Percentiles rank a stretch among this genome's conserved stretches.
These are phyloP conservation scores for Himalopsyche japonica DNA, from an alignment of 2,888 invertebrate genomes.

Conservation along the genomic window DNA sequence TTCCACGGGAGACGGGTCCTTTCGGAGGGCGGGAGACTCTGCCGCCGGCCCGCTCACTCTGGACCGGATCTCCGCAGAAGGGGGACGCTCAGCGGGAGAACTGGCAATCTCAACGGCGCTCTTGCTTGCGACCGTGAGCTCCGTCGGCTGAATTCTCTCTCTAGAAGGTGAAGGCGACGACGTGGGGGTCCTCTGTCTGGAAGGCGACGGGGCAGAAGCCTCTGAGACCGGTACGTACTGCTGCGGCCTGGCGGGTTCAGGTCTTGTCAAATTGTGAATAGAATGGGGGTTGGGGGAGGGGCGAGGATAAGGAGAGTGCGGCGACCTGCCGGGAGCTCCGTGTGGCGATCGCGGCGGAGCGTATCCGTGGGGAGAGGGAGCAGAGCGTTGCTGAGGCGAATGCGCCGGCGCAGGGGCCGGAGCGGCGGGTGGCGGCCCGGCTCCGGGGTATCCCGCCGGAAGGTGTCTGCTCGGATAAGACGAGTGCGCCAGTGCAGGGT, in stretches of 20 bases:
- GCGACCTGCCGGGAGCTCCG: slow-evolving; percentile 39
- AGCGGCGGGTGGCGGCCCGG: slow-evolving; percentile 46
- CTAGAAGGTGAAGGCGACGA: slow-evolving; percentile 24
- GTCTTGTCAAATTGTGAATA: slow-evolving; percentile 40
- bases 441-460: slow-evolving; percentile 44
- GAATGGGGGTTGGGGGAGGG: slow-evolving; percentile 40
- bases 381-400: slow-evolving; percentile 47
- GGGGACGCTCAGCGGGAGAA: not conserved
- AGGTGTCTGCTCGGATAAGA: slow-evolving; percentile 40
- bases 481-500: slow-evolving; percentile 28
- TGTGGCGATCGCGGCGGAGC: slow-evolving; percentile 41
- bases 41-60: not conserved
- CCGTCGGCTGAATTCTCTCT: not conserved
- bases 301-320: slow-evolving; percentile 42
- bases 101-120: not conserved
- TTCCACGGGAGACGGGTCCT: not conserved
- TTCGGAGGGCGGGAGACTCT: not conserved
- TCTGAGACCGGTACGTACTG: slow-evolving; percentile 28
- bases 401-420: slow-evolving; percentile 47
- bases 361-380: slow-evolving; percentile 47
- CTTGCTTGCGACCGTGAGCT: not conserved
- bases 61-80: not conserved
- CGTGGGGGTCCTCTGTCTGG: slow-evolving; percentile 30
- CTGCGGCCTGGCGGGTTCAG: slow-evolving; percentile 40
- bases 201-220: slow-evolving; percentile 26